These are phyloP conservation scores for Gandaritis pyraliata DNA, from an alignment of 2,888 invertebrate species.

Conservation along the genomic window DNA sequence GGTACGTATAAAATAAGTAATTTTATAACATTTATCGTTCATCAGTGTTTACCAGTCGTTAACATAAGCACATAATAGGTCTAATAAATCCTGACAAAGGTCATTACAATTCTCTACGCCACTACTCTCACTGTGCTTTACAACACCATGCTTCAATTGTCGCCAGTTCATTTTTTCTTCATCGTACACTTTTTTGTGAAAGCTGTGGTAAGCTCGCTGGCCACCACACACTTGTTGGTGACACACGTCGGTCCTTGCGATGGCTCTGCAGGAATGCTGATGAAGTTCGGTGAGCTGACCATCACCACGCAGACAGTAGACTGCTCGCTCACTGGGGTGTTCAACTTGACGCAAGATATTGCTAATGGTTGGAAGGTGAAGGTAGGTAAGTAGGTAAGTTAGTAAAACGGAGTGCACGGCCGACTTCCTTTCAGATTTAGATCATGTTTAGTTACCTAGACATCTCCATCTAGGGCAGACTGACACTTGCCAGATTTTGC, in stretches of 20 bases:
- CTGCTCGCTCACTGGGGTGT: conserved; percentile 51
- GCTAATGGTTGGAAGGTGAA: conserved; percentile 60
- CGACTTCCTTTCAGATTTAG: too few relatives aligned
- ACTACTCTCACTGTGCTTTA: background rate
- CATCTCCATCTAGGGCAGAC: too few relatives aligned
- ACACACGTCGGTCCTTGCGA: conserved; percentile 39
- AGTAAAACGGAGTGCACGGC: too few relatives aligned
- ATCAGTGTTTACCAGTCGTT: background rate
- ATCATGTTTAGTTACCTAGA: too few relatives aligned
- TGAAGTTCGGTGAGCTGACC: conserved; percentile 55
- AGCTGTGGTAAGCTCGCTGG: conserved; percentile 25
- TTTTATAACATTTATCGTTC: conserved; percentile 3
- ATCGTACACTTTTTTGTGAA: background rate
- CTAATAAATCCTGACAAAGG: background rate
- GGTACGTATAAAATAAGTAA: background rate
- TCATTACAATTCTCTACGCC: background rate
- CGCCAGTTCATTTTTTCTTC: background rate
- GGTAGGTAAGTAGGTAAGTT: conserved; percentile 43
- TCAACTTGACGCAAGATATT: conserved; percentile 57
- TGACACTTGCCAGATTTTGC: too few relatives aligned
- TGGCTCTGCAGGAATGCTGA: conserved; percentile 5
- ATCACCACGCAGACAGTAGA: conserved; percentile 53
- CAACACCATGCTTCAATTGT: background rate
- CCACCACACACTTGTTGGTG: conserved; percentile 57
- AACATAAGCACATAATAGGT: conserved; percentile 1